Evolutionary conservation across 1,140 invertebrate genomes (phyloP), one percentile per base, ranked within the genome.

Genomic region (Cephus cinctus): DNA sequence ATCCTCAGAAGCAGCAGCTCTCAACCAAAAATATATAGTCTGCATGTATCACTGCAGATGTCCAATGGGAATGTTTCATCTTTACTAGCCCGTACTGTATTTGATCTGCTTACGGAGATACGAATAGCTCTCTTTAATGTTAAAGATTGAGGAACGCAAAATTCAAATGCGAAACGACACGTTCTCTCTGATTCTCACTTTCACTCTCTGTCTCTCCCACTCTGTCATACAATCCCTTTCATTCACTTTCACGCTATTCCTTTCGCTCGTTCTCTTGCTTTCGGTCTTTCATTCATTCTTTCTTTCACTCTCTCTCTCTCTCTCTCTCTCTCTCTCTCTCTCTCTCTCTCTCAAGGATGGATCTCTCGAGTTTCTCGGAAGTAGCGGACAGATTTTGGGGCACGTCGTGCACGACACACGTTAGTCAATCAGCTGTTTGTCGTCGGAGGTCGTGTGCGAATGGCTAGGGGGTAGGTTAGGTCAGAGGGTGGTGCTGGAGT

Each of bases 381-480:
- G 68, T 62, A 65, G 63, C 61, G 63, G 69, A 72, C 69, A 69
- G 65, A 64, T 61, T 69, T 54, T 59, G 48, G 49, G 49, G 54
- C 44, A 51, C 50, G 31, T 57, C 45, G 40, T 54, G 43, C 45
- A 41, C 47, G 44, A 45, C 40, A 53, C 50, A 50, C 50, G 54
- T 52, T 56, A 54, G 34, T 57, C 46, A 39, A 58, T 61, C 49
- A 58, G 57, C 59, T 49, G 47, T 35, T 35, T 5, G 15, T 35
- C 15, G 54, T 59, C 38, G 45, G 35, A 55, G 43, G 47, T 52
- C 48, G 50, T 59, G 58, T 56, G 54, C 60, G 55, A 60, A 61
- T 65, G 59, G 62, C 57, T 61, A 57, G 45, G 57, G 58, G 47
- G n/a, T n/a, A 67, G 54, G 48, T 57, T 56, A 52, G 50, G 52